Evolutionary conservation across 2,797 vertebrate species (phyloP).

Genomic region (Helostoma temminkii): DNA sequence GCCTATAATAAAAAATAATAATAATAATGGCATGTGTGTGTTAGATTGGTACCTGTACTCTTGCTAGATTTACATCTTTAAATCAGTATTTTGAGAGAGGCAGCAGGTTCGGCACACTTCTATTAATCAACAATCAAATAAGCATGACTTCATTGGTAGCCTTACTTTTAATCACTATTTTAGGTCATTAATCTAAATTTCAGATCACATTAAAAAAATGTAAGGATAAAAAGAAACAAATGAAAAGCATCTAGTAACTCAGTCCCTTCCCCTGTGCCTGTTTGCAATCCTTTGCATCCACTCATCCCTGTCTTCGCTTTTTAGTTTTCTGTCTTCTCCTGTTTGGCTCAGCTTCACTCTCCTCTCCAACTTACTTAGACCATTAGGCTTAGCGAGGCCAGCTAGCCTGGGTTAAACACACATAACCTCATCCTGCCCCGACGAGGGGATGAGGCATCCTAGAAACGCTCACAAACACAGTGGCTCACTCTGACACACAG

Average conservation of each 20-base stretch:
- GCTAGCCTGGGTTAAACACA: constrained; percentile 69
- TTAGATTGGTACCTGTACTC: not conserved
- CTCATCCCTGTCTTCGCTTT: constrained; percentile 27
- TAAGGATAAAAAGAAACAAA: not conserved
- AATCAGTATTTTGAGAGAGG: not conserved
- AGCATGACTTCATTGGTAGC: not conserved
- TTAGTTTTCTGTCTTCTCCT: constrained; percentile 34
- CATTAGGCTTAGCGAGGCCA: constrained; percentile 51
- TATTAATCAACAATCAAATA: not conserved
- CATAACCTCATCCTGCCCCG: constrained; percentile 50
- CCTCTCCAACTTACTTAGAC: constrained; percentile 38
- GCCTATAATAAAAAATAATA: not conserved
- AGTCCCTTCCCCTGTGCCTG: not conserved
- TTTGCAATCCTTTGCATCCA: constrained; percentile 26
- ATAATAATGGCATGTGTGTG: not conserved
- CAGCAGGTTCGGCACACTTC: not conserved
- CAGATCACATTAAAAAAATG: not conserved
- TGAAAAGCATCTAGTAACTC: not conserved
- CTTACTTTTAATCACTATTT: not conserved
- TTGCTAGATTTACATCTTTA: not conserved
- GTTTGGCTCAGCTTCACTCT: constrained; percentile 35
- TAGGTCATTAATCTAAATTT: not conserved
- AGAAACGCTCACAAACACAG: constrained; percentile 26
- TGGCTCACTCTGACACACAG: constrained; percentile 32
- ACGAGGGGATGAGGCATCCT: constrained; percentile 13